Evolutionary conservation across 2,797 vertebrate genomes (phyloP), one percentile per base, ranked within the genome.

Genomic region (Morelia viridis): DNA sequence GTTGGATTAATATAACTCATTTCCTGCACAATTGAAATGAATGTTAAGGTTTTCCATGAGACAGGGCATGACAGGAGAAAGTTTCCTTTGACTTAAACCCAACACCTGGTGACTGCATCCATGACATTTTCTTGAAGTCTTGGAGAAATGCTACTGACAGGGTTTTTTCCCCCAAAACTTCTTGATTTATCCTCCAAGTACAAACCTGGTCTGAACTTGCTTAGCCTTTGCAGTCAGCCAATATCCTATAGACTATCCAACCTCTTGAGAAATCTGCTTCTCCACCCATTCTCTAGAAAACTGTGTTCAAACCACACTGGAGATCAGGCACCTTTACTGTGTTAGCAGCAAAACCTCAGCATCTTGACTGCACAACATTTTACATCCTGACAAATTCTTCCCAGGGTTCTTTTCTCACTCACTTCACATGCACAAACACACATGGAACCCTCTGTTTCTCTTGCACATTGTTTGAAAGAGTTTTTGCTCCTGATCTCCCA

Each of bases 401-500:
- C 10, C 1, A 15, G 46, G 15, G 9, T 83, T 6, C 7, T 24
- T 50, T 85, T 86, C 50, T 31, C 9, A 0, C 28, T n/a, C 7
- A n/a, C 84, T 84, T 57, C 58, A 0, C 83, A 0, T 60, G 1
- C 89, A 31, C 91, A n/a, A 90, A 60, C 50, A 28, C 71, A 0
- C 50, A 0, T 13, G 11, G 13, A 46, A 11, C 9, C 31, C 28
- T 24, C 60, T 22, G 41, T 28, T 41, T 53, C 13, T 22, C 83
- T 8, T 28, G 84, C 56, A 1, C 56, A 35, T 17, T 57, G 87
- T 94, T 95, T 9, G 26, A 89, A 60, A 87, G 96, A 94, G 91
- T 93, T 68, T 94, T 94, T 96, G 94, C 95, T 96, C 93, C 92
- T 95, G 90, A 95, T 95, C 93, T 93, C 95, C 97, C 96, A 93